phyloP scores from a whole-genome alignment of 92 coral and sea anemone species.

The Phenganax subtilis region DNA sequence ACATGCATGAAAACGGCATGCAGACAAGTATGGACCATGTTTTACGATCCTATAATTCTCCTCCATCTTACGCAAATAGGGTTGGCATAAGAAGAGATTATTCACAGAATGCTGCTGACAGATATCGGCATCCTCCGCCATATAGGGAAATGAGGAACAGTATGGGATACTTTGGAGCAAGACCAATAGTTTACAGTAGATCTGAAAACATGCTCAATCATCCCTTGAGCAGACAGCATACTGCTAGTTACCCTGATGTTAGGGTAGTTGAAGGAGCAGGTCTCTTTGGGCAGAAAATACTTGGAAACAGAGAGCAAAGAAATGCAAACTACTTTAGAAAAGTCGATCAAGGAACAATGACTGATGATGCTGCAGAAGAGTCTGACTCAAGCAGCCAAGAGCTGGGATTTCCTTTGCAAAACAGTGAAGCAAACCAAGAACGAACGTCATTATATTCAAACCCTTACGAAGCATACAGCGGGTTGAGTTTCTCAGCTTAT shows the following conservation, averaged over 20 bases:
- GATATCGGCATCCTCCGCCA: constrained; percentile 86
- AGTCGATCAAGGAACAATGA: constrained; percentile 39
- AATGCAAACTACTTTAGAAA: constrained; percentile 19
- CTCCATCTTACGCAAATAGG: constrained; percentile 21
- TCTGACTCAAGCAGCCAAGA: constrained; percentile 18
- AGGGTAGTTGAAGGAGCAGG: neutral
- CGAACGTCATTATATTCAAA: constrained; percentile 5
- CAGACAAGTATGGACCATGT: constrained; percentile 10
- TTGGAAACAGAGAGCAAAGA: constrained; percentile 2
- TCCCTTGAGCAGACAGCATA: constrained; percentile 10
- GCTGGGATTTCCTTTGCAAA: neutral
- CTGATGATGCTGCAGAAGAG: constrained; percentile 25
- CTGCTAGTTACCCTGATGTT: constrained; percentile 24
- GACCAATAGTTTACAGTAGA: constrained; percentile 32
- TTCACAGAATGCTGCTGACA: constrained; percentile 51
- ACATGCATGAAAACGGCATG: neutral
- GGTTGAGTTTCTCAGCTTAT: constrained; percentile 31
- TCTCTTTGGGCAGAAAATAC: constrained; percentile 10
- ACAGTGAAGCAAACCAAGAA: constrained; percentile 17
- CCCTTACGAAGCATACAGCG: constrained; percentile 29
- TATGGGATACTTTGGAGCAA: constrained; percentile 10
- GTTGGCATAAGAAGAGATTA: constrained; percentile 43
- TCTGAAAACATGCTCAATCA: constrained; percentile 10
- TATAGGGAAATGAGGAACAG: constrained; percentile 68
- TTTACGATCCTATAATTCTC: neutral